Conservation (phyloP, 1,140 invertebrate species). For the Kradibia gibbosae region DNA sequence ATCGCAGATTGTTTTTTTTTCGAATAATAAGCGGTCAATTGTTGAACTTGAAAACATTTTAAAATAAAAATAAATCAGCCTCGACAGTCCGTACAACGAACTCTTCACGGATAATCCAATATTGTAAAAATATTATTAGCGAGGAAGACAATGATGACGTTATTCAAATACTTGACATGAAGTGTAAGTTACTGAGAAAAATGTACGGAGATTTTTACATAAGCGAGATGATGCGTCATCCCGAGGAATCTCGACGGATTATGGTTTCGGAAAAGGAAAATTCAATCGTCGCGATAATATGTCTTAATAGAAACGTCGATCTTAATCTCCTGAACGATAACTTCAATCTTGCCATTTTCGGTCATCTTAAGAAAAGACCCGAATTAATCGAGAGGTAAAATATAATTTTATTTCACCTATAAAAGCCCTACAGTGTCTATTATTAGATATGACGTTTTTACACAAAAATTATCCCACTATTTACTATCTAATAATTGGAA, state of each 20-base stretch:
- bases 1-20: no score
- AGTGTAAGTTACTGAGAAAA: slow-evolving; percentile 72
- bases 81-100: background rate
- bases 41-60: no score
- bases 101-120: background rate
- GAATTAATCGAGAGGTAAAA: no score
- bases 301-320: slow-evolving; percentile 77
- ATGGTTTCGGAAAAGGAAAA: slow-evolving; percentile 72
- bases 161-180: slow-evolving; percentile 77
- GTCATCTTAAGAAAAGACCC: slow-evolving; percentile 71
- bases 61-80: background rate
- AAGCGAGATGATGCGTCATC: slow-evolving; percentile 76
- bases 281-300: slow-evolving; percentile 76
- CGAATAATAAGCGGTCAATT: no score
- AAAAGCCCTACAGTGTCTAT: no score
- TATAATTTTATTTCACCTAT: no score
- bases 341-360: slow-evolving; percentile 79
- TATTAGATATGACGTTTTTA: no score
- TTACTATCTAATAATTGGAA: no score
- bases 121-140: slow-evolving; percentile 60
- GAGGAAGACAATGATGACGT: slow-evolving; percentile 84
- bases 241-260: slow-evolving; percentile 59
- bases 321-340: slow-evolving; percentile 76
- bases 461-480: no score
- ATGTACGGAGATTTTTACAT: slow-evolving; percentile 82